phyloP scores from a whole-genome alignment of 1,140 invertebrate genomes.

The Hypothenemus hampei region DNA sequence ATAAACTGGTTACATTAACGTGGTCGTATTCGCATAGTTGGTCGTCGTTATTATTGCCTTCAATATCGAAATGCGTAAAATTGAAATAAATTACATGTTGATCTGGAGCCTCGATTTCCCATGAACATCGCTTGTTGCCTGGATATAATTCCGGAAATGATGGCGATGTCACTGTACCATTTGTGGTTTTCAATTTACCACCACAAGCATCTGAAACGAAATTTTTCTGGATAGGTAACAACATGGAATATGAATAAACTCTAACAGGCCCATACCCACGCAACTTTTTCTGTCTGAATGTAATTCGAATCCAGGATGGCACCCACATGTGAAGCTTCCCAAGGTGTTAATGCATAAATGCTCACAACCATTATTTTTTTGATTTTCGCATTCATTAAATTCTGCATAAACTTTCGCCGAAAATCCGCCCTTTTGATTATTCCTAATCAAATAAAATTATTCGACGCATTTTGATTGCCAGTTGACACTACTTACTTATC shows the following conservation, averaged over 20 bases:
- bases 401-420: slow-evolving; percentile 93
- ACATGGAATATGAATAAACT: neutral
- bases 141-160: slow-evolving; percentile 95
- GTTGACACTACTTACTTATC: slow-evolving; percentile 73
- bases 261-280: slow-evolving; percentile 66
- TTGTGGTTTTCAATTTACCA: slow-evolving; percentile 77
- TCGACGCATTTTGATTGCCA: neutral
- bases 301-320: slow-evolving; percentile 90
- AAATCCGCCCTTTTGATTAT: slow-evolving; percentile 86
- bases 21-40: slow-evolving; percentile 90
- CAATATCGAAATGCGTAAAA: slow-evolving; percentile 96
- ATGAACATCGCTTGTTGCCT: slow-evolving; percentile 90
- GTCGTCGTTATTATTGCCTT: slow-evolving; percentile 87
- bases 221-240: neutral
- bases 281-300: slow-evolving; percentile 96
- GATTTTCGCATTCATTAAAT: slow-evolving; percentile 89
- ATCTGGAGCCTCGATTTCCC: slow-evolving; percentile 91
- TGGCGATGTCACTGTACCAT: slow-evolving; percentile 91
- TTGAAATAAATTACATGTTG: slow-evolving; percentile 95
- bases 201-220: slow-evolving; percentile 84
- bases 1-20: slow-evolving; percentile 81
- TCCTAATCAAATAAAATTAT: neutral
- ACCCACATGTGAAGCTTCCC: slow-evolving; percentile 91
- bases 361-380: slow-evolving; percentile 86
- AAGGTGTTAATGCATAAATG: slow-evolving; percentile 94